These are phyloP conservation scores for Pygoscelis antarcticus DNA, from an alignment of 2,113 vertebrate genomes.

Conservation along the genomic window DNA sequence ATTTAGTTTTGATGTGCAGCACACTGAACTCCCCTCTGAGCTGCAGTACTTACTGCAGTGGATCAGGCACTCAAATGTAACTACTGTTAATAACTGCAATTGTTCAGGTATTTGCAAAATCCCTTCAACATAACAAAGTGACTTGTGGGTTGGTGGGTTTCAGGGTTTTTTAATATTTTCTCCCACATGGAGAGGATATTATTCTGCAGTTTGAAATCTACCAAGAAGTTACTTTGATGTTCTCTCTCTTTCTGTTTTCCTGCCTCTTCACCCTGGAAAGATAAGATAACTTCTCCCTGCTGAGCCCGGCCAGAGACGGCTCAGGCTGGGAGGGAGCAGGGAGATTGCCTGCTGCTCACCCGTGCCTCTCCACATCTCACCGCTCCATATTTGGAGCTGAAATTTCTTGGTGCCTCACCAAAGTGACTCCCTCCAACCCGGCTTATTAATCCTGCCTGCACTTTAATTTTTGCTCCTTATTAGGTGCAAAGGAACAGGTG, in stretches of 20 bases:
- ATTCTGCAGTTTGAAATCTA: background rate
- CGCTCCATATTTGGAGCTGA: background rate
- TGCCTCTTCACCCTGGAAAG: background rate
- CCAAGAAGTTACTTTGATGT: background rate
- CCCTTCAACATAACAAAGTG: background rate
- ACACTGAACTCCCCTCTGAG: background rate
- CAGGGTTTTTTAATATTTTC: background rate
- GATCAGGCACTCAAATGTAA: background rate
- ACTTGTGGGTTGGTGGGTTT: background rate
- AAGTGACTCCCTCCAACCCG: background rate
- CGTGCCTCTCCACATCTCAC: background rate
- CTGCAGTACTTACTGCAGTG: background rate
- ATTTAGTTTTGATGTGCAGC: background rate
- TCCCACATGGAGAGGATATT: background rate
- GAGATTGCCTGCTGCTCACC: background rate
- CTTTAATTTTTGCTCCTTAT: background rate
- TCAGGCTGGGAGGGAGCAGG: background rate
- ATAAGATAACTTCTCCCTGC: background rate
- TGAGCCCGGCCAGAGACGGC: fast-evolving
- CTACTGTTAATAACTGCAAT: background rate
- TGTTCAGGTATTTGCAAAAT: background rate
- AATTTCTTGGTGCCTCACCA: background rate
- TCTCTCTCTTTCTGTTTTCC: background rate
- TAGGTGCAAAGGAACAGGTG: background rate
- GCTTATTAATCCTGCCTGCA: background rate